A percentile compares a stretch with the other conserved stretches of the same genome.
Conservation (phyloP, 2,113 vertebrate genomes). For the Scopus umbretta region DNA sequence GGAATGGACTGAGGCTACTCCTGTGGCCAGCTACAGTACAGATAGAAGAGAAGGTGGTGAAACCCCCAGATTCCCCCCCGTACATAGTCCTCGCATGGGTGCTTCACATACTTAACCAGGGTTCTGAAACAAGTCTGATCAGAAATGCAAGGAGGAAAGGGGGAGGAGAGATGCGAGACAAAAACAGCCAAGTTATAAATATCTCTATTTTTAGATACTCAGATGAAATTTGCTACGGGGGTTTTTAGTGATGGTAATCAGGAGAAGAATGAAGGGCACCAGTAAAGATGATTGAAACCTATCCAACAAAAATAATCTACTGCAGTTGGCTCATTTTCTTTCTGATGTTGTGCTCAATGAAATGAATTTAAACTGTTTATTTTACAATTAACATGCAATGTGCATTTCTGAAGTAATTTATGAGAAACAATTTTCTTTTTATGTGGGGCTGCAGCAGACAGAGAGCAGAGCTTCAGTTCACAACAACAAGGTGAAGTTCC, state of each 20-base stretch:
- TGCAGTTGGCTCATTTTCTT: slow-evolving; percentile 64
- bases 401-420: slow-evolving; percentile 57
- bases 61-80: rapidly evolving
- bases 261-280: slow-evolving; percentile 61
- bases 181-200: slow-evolving; percentile 54
- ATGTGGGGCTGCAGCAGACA: slow-evolving; percentile 33
- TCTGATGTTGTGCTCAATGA: slow-evolving; percentile 60
- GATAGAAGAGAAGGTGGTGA: not conserved
- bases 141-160: slow-evolving; percentile 25
- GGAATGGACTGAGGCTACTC: not conserved
- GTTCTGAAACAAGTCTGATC: slow-evolving; percentile 34
- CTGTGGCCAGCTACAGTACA: not conserved
- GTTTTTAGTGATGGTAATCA: slow-evolving; percentile 54
- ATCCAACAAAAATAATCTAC: slow-evolving; percentile 64
- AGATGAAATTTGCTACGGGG: slow-evolving; percentile 51
- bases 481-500: not conserved
- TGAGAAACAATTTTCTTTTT: slow-evolving; percentile 61
- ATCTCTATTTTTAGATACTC: slow-evolving; percentile 53
- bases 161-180: slow-evolving; percentile 28
- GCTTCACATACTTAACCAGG: not conserved
- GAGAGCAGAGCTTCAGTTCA: not conserved
- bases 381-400: slow-evolving; percentile 60
- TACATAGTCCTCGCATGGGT: not conserved
- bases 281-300: slow-evolving; percentile 65
- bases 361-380: slow-evolving; percentile 64